Evolutionary conservation across 2,797 vertebrate species (phyloP).

Genomic region (Orestias chungarensis): DNA sequence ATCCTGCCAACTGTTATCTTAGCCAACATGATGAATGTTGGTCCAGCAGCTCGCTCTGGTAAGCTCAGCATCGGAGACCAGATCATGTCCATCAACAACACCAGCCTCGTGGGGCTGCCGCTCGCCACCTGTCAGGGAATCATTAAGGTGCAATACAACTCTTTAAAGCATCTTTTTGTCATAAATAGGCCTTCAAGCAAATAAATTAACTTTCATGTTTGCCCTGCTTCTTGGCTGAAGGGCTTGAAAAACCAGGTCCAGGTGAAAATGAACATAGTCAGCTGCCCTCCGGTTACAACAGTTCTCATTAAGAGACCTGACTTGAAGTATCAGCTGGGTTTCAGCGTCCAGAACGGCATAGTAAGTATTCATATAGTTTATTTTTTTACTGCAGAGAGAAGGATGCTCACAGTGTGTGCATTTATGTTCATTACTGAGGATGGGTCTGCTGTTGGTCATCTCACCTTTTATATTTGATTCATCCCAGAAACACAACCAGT

Average conservation of each 20-base stretch:
- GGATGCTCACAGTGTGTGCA: background rate
- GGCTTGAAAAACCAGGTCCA: constrained; percentile 98
- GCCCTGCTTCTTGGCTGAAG: constrained; percentile 71
- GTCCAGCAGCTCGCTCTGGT: constrained; percentile 93
- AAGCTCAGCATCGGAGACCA: constrained; percentile 99
- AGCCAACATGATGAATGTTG: constrained; percentile 99
- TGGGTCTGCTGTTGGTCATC: constrained; percentile 24
- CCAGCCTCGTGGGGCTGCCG: constrained; percentile 97
- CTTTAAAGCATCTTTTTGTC: background rate
- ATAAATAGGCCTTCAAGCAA: background rate
- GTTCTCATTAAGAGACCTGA: constrained; percentile 99
- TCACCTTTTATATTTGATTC: background rate
- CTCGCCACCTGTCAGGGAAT: constrained; percentile 99
- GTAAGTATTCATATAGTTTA: constrained; percentile 69
- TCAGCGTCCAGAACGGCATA: constrained; percentile 99
- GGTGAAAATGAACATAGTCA: constrained; percentile 98
- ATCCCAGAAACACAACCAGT: background rate
- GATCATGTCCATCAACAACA: constrained; percentile 99
- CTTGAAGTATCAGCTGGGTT: constrained; percentile 98
- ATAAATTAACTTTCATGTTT: background rate
- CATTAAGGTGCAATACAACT: constrained; percentile 89
- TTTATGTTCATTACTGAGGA: constrained; percentile 7
- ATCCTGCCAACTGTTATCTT: constrained; percentile 98
- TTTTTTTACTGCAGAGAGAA: background rate
- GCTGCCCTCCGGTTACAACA: constrained; percentile 97